Conservation (phyloP, 2,113 vertebrate genomes). For the Cololabis saira region DNA sequence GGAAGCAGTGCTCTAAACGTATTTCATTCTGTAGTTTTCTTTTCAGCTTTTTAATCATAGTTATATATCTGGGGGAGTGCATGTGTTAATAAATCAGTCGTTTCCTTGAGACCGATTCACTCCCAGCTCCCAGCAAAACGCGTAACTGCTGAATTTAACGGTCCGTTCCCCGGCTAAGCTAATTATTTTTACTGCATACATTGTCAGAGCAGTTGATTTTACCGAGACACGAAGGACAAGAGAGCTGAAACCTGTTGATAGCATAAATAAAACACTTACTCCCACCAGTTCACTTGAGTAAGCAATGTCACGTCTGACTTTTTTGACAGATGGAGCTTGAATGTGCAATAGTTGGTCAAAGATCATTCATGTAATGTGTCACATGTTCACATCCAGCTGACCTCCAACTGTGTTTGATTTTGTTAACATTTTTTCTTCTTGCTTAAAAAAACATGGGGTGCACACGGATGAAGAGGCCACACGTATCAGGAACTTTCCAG, state of each 20-base stretch:
- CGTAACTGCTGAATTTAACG: slow-evolving; percentile 11
- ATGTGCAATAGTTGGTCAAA: no score
- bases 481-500: no score
- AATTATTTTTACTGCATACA: slow-evolving; percentile 12
- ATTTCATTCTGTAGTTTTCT: not conserved
- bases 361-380: no score
- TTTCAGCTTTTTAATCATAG: not conserved
- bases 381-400: no score
- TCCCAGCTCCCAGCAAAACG: slow-evolving; percentile 1
- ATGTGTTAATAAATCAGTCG: slow-evolving; percentile 29
- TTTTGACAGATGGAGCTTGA: no score
- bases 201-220: slow-evolving; percentile 18
- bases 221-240: not conserved
- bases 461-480: no score
- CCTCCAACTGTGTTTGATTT: no score
- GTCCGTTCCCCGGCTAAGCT: not conserved
- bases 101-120: slow-evolving; percentile 2
- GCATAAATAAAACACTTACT: not conserved
- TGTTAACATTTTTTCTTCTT: no score
- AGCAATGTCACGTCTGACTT: no score
- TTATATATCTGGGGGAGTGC: not conserved
- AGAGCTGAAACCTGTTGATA: not conserved
- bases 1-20: not conserved
- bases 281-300: not conserved
- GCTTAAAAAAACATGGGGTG: no score